Conservation (phyloP, 2,888 invertebrate species). For the Seira musarum region DNA sequence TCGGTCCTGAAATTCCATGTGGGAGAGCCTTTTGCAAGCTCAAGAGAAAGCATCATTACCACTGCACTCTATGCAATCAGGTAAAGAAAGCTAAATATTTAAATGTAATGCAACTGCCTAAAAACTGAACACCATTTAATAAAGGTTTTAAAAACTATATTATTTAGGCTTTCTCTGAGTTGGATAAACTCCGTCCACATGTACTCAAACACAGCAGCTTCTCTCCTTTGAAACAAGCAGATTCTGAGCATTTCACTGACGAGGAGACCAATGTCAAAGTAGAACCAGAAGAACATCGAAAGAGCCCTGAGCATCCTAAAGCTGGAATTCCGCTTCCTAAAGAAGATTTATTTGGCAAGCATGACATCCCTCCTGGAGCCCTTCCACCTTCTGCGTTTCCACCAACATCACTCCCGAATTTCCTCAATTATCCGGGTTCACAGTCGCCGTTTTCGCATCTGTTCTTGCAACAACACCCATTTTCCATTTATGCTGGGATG, state of each 20-base stretch:
- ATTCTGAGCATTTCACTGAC: constrained; percentile 66
- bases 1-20: constrained; percentile 80
- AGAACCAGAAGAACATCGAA: constrained; percentile 48
- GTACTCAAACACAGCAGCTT: constrained; percentile 80
- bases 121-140: too few relatives aligned
- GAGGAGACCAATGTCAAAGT: constrained; percentile 37
- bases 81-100: constrained; percentile 71
- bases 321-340: constrained; percentile 39
- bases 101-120: too few relatives aligned
- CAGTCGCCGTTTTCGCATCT: constrained; percentile 67
- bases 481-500: constrained; percentile 68
- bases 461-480: constrained; percentile 68
- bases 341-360: constrained; percentile 44
- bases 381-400: constrained; percentile 59
- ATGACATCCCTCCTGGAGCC: constrained; percentile 34
- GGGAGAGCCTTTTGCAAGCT: constrained; percentile 86
- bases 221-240: constrained; percentile 64
- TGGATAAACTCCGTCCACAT: constrained; percentile 80
- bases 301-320: constrained; percentile 28
- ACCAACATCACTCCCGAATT: constrained; percentile 65
- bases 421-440: constrained; percentile 66
- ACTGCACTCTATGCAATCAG: constrained; percentile 86
- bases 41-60: constrained; percentile 84
- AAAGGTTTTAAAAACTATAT: not conserved
- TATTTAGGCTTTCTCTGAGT: constrained; percentile 80